Conservation (phyloP, 2,888 invertebrate genomes). For the Altica lythri region DNA sequence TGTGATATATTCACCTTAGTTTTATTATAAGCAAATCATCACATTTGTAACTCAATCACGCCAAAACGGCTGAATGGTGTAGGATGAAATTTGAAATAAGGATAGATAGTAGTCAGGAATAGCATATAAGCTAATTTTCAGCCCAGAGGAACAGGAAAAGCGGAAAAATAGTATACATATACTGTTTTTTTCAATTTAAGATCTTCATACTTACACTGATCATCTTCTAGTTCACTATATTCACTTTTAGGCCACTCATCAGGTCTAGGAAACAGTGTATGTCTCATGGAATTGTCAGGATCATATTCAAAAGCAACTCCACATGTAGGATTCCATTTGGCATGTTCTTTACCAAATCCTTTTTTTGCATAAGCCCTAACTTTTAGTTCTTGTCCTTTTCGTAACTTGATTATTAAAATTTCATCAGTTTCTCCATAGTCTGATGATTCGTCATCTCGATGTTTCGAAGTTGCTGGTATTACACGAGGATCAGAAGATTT, state of each 20-base stretch:
- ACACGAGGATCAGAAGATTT: slow-evolving; percentile 90
- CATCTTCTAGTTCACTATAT: slow-evolving; percentile 90
- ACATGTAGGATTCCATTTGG: slow-evolving; percentile 99
- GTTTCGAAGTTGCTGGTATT: slow-evolving; percentile 90
- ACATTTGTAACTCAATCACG: no score
- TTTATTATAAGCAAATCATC: no score
- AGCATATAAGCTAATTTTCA: no score
- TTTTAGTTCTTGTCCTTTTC: slow-evolving; percentile 87
- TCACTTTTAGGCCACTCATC: slow-evolving; percentile 99
- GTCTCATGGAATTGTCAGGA: slow-evolving; percentile 95
- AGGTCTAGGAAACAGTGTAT: slow-evolving; percentile 93
- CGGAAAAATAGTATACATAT: no score
- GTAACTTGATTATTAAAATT: slow-evolving; percentile 73
- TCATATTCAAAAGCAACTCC: slow-evolving; percentile 99
- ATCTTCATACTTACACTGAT: slow-evolving; percentile 68
- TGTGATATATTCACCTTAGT: no score
- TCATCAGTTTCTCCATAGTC: slow-evolving; percentile 96
- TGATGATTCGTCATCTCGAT: slow-evolving; percentile 87
- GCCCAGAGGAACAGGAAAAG: no score
- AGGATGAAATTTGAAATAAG: no score
- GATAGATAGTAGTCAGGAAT: no score
- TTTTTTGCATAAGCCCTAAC: slow-evolving; percentile 96
- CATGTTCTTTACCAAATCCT: slow-evolving; percentile 95
- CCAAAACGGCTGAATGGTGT: no score
- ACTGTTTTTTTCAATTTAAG: no score